phyloP scores from a whole-genome alignment of 2,888 invertebrate genomes.

The Carterocephalus palaemon region DNA sequence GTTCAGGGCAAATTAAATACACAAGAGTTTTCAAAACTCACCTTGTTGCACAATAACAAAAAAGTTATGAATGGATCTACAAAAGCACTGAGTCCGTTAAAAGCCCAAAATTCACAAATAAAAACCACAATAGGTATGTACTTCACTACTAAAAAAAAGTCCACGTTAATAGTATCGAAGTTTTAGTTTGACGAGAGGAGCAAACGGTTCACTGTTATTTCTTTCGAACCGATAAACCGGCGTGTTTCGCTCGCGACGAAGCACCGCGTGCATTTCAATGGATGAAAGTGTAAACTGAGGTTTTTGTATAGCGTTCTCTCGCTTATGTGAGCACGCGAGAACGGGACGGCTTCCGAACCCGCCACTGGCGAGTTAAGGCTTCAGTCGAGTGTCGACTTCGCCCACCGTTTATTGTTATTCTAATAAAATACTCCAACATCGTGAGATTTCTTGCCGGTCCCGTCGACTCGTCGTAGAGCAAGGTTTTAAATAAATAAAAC shows the following conservation, averaged over 20 bases:
- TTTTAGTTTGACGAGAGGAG: conserved; percentile 58
- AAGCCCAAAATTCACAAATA: conserved; percentile 29
- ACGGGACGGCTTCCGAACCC: conserved; percentile 47
- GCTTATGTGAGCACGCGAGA: conserved; percentile 48
- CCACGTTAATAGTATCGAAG: conserved; percentile 46
- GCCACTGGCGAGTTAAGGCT: conserved; percentile 53
- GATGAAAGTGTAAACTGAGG: conserved; percentile 76
- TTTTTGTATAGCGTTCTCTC: conserved; percentile 76
- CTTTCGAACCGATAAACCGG: conserved; percentile 55
- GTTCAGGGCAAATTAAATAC: too few species aligned
- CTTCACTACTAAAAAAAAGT: conserved; percentile 40
- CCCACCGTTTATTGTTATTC: conserved; percentile 68
- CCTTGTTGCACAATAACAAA: conserved; percentile 15
- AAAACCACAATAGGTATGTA: conserved; percentile 37
- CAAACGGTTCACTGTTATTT: conserved; percentile 59
- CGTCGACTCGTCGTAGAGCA: background rate
- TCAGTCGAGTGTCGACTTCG: conserved; percentile 62
- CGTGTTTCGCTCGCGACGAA: conserved; percentile 62
- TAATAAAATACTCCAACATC: conserved; percentile 45
- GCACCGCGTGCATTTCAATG: conserved; percentile 75
- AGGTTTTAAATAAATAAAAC: conserved; percentile 43
- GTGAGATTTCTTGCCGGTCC: conserved; percentile 28
- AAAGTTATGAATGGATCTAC: background rate
- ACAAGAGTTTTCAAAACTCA: background rate
- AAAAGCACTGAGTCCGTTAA: conserved; percentile 1